phyloP scores from a whole-genome alignment of 2,888 invertebrate species.

The Epinotia ramella region DNA sequence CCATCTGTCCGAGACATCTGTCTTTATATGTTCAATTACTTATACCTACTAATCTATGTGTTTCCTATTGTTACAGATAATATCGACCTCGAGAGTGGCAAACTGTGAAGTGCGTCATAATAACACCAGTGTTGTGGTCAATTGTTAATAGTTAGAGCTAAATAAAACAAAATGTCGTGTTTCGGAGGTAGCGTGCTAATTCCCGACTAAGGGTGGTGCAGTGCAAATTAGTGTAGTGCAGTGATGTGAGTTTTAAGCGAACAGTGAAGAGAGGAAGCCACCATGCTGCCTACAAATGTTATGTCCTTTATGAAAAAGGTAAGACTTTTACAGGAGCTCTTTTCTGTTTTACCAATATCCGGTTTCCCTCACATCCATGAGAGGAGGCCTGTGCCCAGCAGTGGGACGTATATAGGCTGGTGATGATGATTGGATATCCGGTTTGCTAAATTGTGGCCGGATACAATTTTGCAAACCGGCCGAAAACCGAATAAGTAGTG shows the following conservation, averaged over 20 bases:
- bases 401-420: too few species aligned
- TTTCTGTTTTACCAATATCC: background rate
- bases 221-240: constrained; percentile 49
- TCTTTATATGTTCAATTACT: background rate
- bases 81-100: constrained; percentile 25
- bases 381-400: too few species aligned
- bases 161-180: constrained; percentile 69
- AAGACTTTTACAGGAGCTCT: constrained; percentile 66
- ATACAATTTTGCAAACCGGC: too few species aligned
- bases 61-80: constrained; percentile 32
- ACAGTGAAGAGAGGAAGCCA: constrained; percentile 66
- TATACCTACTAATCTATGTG: constrained; percentile 12
- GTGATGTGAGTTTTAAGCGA: constrained; percentile 44
- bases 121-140: background rate
- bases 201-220: constrained; percentile 68
- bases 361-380: too few species aligned
- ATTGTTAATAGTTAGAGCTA: constrained; percentile 15
- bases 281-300: constrained; percentile 95
- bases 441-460: too few species aligned
- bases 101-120: constrained; percentile 33
- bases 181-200: constrained; percentile 72
- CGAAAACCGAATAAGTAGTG: too few species aligned
- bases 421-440: too few species aligned
- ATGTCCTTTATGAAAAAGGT: constrained; percentile 98
- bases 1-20: too few species aligned